Evolutionary conservation across 2,888 invertebrate species (phyloP).

Genomic region (Hypsopygia costalis): DNA sequence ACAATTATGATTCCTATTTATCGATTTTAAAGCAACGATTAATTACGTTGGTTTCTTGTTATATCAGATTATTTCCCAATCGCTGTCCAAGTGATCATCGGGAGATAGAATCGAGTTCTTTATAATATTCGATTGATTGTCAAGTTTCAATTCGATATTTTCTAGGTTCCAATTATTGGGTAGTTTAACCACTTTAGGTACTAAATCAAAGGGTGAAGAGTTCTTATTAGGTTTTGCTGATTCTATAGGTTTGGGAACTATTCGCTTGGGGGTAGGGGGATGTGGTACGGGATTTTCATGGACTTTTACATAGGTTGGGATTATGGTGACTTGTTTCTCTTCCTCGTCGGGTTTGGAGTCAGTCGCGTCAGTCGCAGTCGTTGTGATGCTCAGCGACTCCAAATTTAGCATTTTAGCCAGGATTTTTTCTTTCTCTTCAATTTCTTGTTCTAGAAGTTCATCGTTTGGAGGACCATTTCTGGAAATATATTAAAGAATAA

Average conservation of each 20-base stretch:
- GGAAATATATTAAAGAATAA: slow-evolving; percentile 8
- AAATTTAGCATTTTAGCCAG: slow-evolving; percentile 84
- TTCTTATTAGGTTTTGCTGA: slow-evolving; percentile 11
- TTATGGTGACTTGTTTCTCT: slow-evolving; percentile 10
- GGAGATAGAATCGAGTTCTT: slow-evolving; percentile 44
- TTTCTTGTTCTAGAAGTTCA: slow-evolving; percentile 85
- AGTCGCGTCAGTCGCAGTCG: slow-evolving; percentile 10
- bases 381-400: slow-evolving; percentile 72
- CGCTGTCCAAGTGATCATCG: slow-evolving; percentile 61
- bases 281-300: neutral
- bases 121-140: slow-evolving; percentile 40
- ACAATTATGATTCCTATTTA: too few relatives aligned
- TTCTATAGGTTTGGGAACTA: neutral
- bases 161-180: slow-evolving; percentile 82
- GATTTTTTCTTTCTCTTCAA: slow-evolving; percentile 87
- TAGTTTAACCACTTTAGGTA: slow-evolving; percentile 72
- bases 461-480: slow-evolving; percentile 77
- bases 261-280: neutral
- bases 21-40: slow-evolving; percentile 7
- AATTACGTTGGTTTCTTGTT: slow-evolving; percentile 16
- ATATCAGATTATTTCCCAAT: slow-evolving; percentile 71
- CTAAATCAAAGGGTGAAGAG: slow-evolving; percentile 41
- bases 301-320: slow-evolving; percentile 10
- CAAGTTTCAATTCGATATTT: slow-evolving; percentile 63
- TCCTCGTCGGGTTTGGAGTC: slow-evolving; percentile 9